Conservation (phyloP, 2,797 vertebrate species). For the Sebastes miniatus region DNA sequence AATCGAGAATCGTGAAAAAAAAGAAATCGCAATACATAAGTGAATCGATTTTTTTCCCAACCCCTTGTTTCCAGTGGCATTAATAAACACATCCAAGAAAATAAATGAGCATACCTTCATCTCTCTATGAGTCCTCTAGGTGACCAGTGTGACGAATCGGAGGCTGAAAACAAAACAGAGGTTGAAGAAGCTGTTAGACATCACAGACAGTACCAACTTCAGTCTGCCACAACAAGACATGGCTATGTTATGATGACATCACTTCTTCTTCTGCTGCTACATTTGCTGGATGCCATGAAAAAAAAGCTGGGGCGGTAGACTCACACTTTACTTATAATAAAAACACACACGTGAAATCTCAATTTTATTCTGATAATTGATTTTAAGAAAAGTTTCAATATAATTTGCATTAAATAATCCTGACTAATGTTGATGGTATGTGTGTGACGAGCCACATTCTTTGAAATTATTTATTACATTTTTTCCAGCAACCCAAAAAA, state of each 20-base stretch:
- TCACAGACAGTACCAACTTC: conserved; percentile 46
- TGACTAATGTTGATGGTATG: not conserved
- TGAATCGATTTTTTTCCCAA: no score
- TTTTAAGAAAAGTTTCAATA: conserved; percentile 8
- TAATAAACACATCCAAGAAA: conserved; percentile 1
- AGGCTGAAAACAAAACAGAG: conserved; percentile 69
- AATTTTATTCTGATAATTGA: not conserved
- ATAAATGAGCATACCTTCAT: conserved; percentile 83
- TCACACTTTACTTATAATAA: conserved; percentile 25
- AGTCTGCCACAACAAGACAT: conserved; percentile 62
- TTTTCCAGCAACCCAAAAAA: no score
- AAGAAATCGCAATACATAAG: no score
- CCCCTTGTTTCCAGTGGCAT: not conserved
- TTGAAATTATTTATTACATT: no score
- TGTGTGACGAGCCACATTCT: no score
- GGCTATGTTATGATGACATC: conserved; percentile 77
- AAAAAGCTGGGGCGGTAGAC: conserved; percentile 39
- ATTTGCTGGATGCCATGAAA: conserved; percentile 51
- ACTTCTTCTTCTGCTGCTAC: conserved; percentile 57
- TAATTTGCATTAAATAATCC: not conserved
- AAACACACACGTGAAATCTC: conserved; percentile 5
- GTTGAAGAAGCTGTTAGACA: conserved; percentile 52
- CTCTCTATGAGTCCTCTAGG: conserved; percentile 76
- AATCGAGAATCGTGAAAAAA: no score
- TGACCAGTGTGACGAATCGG: conserved; percentile 69